Conservation (phyloP, 2,888 invertebrate genomes). For the Agonopterix subpropinquella region DNA sequence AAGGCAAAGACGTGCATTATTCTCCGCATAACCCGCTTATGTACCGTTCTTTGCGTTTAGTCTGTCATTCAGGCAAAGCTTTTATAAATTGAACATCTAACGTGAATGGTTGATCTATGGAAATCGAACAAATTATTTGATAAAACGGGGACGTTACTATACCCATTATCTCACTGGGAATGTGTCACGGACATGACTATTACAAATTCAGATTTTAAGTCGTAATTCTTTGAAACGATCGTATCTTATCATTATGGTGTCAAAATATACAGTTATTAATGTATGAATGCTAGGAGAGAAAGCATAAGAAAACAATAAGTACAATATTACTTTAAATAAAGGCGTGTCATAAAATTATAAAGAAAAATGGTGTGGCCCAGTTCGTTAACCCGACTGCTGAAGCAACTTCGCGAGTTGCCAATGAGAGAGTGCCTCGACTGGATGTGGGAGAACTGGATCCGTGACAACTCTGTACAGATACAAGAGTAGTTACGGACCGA, state of each 20-base stretch:
- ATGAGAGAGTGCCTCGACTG: conserved; percentile 29
- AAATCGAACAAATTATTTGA: not conserved
- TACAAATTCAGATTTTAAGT: not conserved
- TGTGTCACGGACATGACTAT: not conserved
- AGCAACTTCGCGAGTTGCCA: conserved; percentile 28
- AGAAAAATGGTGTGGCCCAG: conserved; percentile 29
- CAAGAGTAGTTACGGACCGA: conserved; percentile 30
- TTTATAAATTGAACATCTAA: not conserved
- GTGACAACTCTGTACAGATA: conserved; percentile 42
- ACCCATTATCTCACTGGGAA: not conserved
- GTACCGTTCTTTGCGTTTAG: not conserved
- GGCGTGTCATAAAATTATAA: too few species aligned
- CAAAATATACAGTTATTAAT: conserved; percentile 17
- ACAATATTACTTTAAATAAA: conserved; percentile 14
- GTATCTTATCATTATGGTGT: not conserved
- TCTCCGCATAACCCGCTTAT: not conserved
- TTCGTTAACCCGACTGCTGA: conserved; percentile 51
- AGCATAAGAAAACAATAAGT: conserved; percentile 31
- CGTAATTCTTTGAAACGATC: not conserved
- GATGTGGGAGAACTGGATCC: conserved; percentile 68
- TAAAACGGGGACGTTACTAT: not conserved
- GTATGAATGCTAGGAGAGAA: conserved; percentile 17
- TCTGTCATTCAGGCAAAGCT: not conserved
- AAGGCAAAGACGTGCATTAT: not conserved
- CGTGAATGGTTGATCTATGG: not conserved